These are phyloP conservation scores for Rattus norvegicus DNA, from an alignment of 2,113 vertebrate genomes.

Conservation along the genomic window GRCr8 NC_086019.1:18443001-18443500, in stretches of 20 bases:
- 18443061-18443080: no score
- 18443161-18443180: no score
- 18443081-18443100: no score
- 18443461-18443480: constrained; percentile 35
- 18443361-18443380: constrained; percentile 89
- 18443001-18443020: no score
- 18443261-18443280: constrained; percentile 24
- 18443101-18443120: no score
- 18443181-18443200: no score
- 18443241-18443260: neutral
- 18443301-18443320: constrained; percentile 85
- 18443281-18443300: constrained; percentile 91
- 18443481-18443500: constrained; percentile 38
- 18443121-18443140: no score
- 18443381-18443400: constrained; percentile 91
- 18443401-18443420: constrained; percentile 90
- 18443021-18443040: no score
- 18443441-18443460: constrained; percentile 85
- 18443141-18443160: no score
- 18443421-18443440: constrained; percentile 90
- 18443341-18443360: constrained; percentile 83
- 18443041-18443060: no score
- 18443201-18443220: neutral
- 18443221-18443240: neutral
- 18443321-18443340: constrained; percentile 71